These are phyloP conservation scores for Scyliorhinus canicula DNA, from an alignment of 2,797 vertebrate genomes.

Conservation along the genomic window DNA sequence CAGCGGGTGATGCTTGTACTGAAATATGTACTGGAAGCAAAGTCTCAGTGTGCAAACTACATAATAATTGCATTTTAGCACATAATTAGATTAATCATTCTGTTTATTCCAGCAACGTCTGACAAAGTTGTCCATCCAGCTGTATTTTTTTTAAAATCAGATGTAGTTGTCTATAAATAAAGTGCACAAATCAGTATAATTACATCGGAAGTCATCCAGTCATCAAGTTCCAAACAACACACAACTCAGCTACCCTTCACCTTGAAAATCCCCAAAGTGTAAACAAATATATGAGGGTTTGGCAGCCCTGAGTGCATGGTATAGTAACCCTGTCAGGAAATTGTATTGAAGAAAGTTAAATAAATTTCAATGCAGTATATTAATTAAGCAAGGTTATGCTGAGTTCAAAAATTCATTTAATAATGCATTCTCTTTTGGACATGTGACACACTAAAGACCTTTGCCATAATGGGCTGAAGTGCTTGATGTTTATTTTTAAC, in stretches of 20 bases:
- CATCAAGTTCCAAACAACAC: not conserved
- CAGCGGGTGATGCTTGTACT: not conserved
- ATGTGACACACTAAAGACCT: not conserved
- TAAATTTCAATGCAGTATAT: not conserved
- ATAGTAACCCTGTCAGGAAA: not conserved
- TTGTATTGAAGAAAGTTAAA: slow-evolving; percentile 6
- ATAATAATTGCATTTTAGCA: slow-evolving; percentile 13
- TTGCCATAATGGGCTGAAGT: not conserved
- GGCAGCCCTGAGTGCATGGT: not conserved
- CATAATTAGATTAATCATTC: slow-evolving; percentile 30
- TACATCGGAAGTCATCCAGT: not conserved
- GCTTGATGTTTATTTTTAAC: not conserved
- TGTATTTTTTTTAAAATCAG: slow-evolving; percentile 25
- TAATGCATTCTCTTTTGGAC: not conserved
- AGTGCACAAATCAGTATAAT: slow-evolving; percentile 32
- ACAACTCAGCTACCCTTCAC: not conserved
- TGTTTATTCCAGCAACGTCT: slow-evolving; percentile 14
- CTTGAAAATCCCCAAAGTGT: slow-evolving; percentile 13
- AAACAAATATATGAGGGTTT: not conserved
- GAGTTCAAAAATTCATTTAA: slow-evolving; percentile 2
- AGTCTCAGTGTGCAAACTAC: not conserved
- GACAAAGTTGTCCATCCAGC: slow-evolving; percentile 24
- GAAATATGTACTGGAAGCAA: not conserved
- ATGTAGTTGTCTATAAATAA: slow-evolving; percentile 26
- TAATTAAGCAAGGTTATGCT: not conserved